phyloP scores from a whole-genome alignment of 2,797 vertebrate genomes.

The Pelobates cultripes region DNA sequence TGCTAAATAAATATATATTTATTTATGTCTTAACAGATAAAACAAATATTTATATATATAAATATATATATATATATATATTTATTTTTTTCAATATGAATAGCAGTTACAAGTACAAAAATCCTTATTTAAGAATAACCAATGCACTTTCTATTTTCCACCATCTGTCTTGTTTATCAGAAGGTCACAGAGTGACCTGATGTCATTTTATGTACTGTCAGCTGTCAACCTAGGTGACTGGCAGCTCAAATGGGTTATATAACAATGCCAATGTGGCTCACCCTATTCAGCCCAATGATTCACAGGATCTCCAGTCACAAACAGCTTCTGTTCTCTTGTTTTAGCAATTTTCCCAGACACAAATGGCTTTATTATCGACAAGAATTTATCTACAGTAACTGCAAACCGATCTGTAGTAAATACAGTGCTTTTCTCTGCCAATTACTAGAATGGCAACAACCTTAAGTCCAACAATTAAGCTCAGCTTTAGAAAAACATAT shows the following conservation, averaged over 20 bases:
- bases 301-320: slow-evolving; percentile 1
- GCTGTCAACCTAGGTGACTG: slow-evolving; percentile 49
- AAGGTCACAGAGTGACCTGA: slow-evolving; percentile 54
- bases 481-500: no score
- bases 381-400: background rate
- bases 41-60: no score
- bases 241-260: slow-evolving; percentile 19
- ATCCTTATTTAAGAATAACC: background rate
- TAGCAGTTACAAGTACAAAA: no score
- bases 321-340: background rate
- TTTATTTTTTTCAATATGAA: no score
- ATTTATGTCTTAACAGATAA: no score
- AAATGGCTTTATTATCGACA: background rate
- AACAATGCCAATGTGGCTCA: background rate
- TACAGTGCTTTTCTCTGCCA: background rate
- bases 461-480: no score
- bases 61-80: no score
- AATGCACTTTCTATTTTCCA: slow-evolving; percentile 33
- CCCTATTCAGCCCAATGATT: slow-evolving; percentile 24
- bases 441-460: no score
- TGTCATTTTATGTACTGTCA: slow-evolving; percentile 59
- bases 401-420: background rate
- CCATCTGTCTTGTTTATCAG: slow-evolving; percentile 55
- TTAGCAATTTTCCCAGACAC: background rate
- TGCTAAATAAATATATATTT: no score